Conservation (phyloP, 2,113 vertebrate genomes). For the Oreotrochilus melanogaster region DNA sequence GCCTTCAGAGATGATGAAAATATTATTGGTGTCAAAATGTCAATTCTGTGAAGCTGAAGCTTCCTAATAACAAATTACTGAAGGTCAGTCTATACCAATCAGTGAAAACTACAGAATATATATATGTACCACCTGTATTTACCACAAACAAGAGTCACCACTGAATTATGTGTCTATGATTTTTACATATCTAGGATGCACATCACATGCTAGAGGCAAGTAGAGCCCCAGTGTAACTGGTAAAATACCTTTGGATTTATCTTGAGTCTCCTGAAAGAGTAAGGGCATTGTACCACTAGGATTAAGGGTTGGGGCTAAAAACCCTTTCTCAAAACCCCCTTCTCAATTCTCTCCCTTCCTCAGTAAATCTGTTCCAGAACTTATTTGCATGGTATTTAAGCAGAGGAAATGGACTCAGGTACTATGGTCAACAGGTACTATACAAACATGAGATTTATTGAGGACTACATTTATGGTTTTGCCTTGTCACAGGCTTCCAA, state of each 20-base stretch:
- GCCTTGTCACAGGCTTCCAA: conserved; percentile 44
- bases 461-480: conserved; percentile 15
- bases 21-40: conserved; percentile 16
- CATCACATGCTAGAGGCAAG: neutral
- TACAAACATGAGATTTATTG: conserved; percentile 43
- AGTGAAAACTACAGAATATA: neutral
- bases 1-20: conserved; percentile 32
- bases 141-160: neutral
- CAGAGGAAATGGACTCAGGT: neutral
- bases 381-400: conserved; percentile 42
- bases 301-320: conserved; percentile 8
- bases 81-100: neutral
- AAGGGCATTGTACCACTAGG: neutral
- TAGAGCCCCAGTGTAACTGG: neutral
- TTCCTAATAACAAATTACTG: conserved; percentile 25
- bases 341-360: neutral
- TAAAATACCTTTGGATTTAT: neutral
- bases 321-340: neutral
- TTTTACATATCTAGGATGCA: neutral
- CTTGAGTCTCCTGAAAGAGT: neutral
- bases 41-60: neutral
- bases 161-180: neutral
- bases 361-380: conserved; percentile 38
- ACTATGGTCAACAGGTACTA: conserved; percentile 22
- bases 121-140: neutral